Evolutionary conservation across 2,888 invertebrate species (phyloP), one percentile per base, ranked within the genome.

Genomic region (Lumbricus terrestris): DNA sequence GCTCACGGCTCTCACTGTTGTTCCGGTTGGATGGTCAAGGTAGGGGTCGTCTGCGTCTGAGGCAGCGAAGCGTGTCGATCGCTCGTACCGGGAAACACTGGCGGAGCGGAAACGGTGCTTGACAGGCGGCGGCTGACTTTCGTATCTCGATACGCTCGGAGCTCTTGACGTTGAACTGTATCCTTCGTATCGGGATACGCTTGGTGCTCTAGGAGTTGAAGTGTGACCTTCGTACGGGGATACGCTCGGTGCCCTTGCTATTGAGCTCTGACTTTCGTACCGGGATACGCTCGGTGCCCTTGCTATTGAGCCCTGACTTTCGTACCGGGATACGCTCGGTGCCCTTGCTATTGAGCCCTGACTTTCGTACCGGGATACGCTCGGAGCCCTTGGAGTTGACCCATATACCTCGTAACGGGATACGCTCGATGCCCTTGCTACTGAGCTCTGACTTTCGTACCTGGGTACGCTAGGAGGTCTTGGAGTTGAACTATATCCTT

Each of bases 271-370:
- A n/a, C 37, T 20, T 82, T 38, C 88, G 88, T 88, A 40, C 18
- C 38, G 18, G 42, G 40, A 38, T 38, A 89, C 82, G 33, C 82
- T 69, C 13, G 89, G 54, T 16, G 89, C 37, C n/a, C 29, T 89
- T 47, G 40, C 11, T 0, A 5, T 6, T 6, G 33, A 47, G 11
- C 18, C 16, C 1, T 40, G 42, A 5, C 40, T 5, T 8, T 40
- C 47, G 88, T 90, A 85, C 23, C 90, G 35, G 16, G 90, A n/a
- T 40, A 89, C 38, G 69, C 83, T 82, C 16, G 89, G 82, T n/a
- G 89, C 37, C 37, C 37, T 89, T 34, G 40, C 33, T 6, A 18
- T 20, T 29, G 33, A 82, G 15, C 35, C 35, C 20, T 35, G 83
- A n/a, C 82, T 16, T 82, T 40, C 88, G 42, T 88, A 42, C 1